Conservation (phyloP, 2,888 invertebrate species). For the Parelbella ahira region DNA sequence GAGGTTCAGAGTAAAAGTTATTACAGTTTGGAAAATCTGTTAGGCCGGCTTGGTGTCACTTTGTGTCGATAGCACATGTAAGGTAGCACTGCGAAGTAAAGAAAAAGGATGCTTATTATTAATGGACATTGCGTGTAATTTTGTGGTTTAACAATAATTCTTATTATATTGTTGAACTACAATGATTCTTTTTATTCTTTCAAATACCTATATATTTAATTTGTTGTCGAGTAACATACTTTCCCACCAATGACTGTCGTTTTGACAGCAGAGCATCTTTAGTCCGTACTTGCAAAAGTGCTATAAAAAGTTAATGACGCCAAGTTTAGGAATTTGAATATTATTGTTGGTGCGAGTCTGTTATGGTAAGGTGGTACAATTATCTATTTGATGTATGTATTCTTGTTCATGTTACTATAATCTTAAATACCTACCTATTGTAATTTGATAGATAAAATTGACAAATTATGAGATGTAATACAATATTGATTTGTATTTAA, state of each 20-base stretch:
- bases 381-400: conserved; percentile 38
- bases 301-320: conserved; percentile 5
- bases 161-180: too few relatives aligned
- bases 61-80: conserved; percentile 8
- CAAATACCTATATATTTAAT: too few relatives aligned
- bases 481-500: conserved; percentile 76
- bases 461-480: conserved; percentile 70
- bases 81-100: background rate
- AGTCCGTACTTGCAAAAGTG: conserved; percentile 5
- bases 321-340: conserved; percentile 18
- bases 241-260: too few relatives aligned
- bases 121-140: too few relatives aligned
- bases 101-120: conserved; percentile 7
- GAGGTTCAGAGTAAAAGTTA: conserved; percentile 10
- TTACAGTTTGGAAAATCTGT: conserved; percentile 6
- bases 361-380: conserved; percentile 57
- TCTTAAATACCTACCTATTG: conserved; percentile 62
- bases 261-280: conserved; percentile 1
- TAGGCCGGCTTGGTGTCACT: conserved; percentile 16
- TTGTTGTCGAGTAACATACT: too few relatives aligned
- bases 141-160: too few relatives aligned
- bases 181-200: too few relatives aligned
- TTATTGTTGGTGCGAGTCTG: conserved; percentile 58
- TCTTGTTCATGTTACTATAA: conserved; percentile 79
- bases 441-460: conserved; percentile 74